Evolutionary conservation across 2,888 invertebrate genomes (phyloP), one percentile per base, ranked within the genome.

Genomic region (Cheilosia urbana): DNA sequence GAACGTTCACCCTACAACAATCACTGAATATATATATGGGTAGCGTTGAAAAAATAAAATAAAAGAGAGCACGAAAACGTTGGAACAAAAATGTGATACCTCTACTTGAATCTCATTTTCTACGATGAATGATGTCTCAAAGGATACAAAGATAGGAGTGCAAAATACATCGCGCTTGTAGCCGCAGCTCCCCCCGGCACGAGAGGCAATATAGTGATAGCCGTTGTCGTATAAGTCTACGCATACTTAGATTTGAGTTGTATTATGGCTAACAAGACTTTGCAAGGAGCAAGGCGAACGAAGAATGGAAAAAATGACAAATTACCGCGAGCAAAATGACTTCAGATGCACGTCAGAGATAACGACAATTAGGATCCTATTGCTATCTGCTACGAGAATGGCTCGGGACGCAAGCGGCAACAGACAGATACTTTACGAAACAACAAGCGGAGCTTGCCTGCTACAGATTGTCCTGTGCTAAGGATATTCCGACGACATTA

Each of bases 331-430:
- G 57, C 63, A 45, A 73, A 73, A 63, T 55, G 73, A 75, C 75
- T 65, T 57, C 62, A 47, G 75, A 75, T 65, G 15, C n/a, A 65
- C 75, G 65, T 75, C 65, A 75, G 65, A 27, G 75, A 75, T 75
- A 75, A 40, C 65, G 65, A 63, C 75, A 65, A 75, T 75, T 75
- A 57, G 55, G 68, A 55, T 68, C 55, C 45, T 68, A 68, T 68
- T 53, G 53, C 66, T 15, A 37, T 53, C 24, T 24, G 13, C 37
- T 3, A 58, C 19, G n/a, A 58, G 9, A 21, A 15, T 13, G 19
- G 37, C 19, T 9, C 19, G 17, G 9, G 57, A 34, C 11, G 34
- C 9, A 37, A 37, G 13, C 17, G 21, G 19, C 7, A 21, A 58
- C 3, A 15, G 21, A 13, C 19, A 27, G 40, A 27, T 45, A 57